Conservation (phyloP, 2,797 vertebrate species). For the Synaphobranchus kaupii region DNA sequence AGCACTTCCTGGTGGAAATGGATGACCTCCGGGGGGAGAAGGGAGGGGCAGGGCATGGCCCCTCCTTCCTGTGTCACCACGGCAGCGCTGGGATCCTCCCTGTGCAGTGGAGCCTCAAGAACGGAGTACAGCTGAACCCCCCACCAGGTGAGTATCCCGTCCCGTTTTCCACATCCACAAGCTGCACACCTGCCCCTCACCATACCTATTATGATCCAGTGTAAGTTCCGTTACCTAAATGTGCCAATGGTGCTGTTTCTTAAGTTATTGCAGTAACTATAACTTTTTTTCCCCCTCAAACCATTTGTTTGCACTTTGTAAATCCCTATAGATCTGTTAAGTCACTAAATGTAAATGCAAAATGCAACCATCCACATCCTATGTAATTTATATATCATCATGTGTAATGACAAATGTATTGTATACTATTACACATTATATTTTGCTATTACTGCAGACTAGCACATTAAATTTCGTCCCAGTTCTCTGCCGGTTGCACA, state of each 20-base stretch:
- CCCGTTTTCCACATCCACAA: neutral
- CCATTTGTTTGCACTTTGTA: neutral
- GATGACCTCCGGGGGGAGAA: slow-evolving; percentile 83
- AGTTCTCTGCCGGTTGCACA: neutral
- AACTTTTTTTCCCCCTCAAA: too few relatives aligned
- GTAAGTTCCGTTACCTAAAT: too few relatives aligned
- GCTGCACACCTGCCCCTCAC: neutral
- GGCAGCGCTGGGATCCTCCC: slow-evolving; percentile 89
- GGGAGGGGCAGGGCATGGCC: slow-evolving; percentile 55
- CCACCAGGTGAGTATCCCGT: slow-evolving; percentile 78
- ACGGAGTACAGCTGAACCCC: slow-evolving; percentile 83
- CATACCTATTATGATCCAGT: neutral
- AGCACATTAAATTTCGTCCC: neutral
- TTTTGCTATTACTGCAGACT: neutral
- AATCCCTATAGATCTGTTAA: neutral
- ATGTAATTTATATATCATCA: slow-evolving; percentile 31
- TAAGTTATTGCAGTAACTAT: too few relatives aligned
- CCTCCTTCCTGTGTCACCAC: slow-evolving; percentile 82
- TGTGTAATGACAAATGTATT: neutral
- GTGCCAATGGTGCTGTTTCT: too few relatives aligned
- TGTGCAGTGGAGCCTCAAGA: slow-evolving; percentile 92
- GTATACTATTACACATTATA: neutral
- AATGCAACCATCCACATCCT: neutral
- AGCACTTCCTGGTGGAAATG: slow-evolving; percentile 87
- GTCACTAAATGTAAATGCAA: neutral